Base-by-base conservation (phyloP, 2,797 vertebrate genomes). In the Brachymystax lenok region DNA sequence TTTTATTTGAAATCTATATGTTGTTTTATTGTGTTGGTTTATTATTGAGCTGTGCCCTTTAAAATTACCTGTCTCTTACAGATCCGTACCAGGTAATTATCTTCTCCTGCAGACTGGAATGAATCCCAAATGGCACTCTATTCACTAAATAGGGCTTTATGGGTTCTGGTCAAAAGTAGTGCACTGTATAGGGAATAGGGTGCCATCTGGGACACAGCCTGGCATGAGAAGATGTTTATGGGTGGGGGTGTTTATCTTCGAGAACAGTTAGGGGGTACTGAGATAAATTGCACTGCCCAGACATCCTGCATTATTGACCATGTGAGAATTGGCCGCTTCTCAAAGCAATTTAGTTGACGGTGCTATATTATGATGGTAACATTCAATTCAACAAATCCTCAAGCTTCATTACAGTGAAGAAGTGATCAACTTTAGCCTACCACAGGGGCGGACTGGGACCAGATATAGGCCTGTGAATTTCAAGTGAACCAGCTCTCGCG, bases 321-420 rank as follows among this genome's bases (percentile, higher is more conserved):
- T 28, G 63, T 30, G 5, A 66, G 14, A 66, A 66, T 66, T 66
- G 63, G 16, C 19, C 8, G 56, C 56, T 59, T 30, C 12, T 28
- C 63, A 28, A 14, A 66, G 24, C 24, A 28, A 66, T 66, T 30
- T 66, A 30, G 24, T 66, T 14, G 24, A 66, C 24, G 14, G 24
- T 66, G 63, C 63, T 66, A 8, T 66, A 66, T 27, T 66, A 66
- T 4, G 63, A 66, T 28, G 63, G 63, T 28, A 66, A 66, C 63
- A 66, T 30, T 66, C 24, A 66, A 14, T 28, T 28, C 21, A 28
- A 66, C 13, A 66, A 27, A 28, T 30, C n/a, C 2, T 30, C 21
- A 28, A 66, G 14, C 10, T 66, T 14, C 14, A 30, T 28, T 66
- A 14, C 63, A 28, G 63, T 14, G 8, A 16, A 28, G 30, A 66